Base-by-base conservation (phyloP, 1,140 invertebrate species). In the Calephelis virginiensis region DNA sequence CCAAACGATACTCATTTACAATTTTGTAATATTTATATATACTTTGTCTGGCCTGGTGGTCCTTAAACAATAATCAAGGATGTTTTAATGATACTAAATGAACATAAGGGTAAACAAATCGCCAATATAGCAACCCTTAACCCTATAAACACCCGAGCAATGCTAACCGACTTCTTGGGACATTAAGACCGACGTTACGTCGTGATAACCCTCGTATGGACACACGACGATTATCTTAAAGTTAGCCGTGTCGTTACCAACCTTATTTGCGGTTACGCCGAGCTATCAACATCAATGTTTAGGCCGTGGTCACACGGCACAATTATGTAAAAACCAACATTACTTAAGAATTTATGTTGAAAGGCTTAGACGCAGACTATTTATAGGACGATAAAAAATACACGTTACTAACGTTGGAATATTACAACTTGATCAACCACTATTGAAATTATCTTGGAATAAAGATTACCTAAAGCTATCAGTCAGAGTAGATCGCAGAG, bases 161-260 rank as follows among this genome's bases (percentile, higher is more conserved):
- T 77, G 76, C 72, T 63, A 67, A 71, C 78, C 73, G 75, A 76
- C 75, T 75, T 66, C 69, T 72, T 69, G 69, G 73, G 72, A 77
- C 81, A 84, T 86, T 86, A 85, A 79, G 72, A 73, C 72, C 69
- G 72, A 80, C 79, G 79, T 82, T 73, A 85, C 74, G 68, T 43
- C 37, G 63, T 56, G 63, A 64, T 68, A 66, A 71, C 65, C 73
- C 75, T 64, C 72, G 72, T 77, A 80, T 79, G 77, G 73, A 71
- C 75, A 67, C 70, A 77, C 73, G 68, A 67, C 81, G 80, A 89
- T 89, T 86, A 86, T 85, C 84, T 89, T 81, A 82, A 82, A 88
- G 75, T 83, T 86, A 86, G 86, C 84, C 80, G 78, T 72, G 77
- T 80, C 80, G 83, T 85, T 82, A 81, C 78, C 72, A 75, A 73